These are phyloP conservation scores for Hartigia nigra DNA, from an alignment of 2,888 invertebrate species.

Conservation along the genomic window DNA sequence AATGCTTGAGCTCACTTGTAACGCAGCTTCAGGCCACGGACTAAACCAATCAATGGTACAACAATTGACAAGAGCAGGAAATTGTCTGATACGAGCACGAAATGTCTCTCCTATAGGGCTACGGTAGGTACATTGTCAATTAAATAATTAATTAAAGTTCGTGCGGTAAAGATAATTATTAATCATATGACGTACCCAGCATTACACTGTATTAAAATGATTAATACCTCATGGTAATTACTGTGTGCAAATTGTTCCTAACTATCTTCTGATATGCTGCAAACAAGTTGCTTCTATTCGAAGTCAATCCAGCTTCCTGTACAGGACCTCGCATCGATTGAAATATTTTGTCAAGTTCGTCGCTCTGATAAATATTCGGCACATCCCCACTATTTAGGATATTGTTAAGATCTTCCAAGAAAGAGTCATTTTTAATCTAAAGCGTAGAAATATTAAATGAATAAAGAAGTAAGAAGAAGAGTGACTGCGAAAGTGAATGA, in stretches of 20 bases:
- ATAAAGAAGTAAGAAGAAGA: not conserved
- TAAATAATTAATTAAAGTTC: slow-evolving; percentile 8
- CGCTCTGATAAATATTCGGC: slow-evolving; percentile 86
- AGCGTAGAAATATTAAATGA: slow-evolving; percentile 7
- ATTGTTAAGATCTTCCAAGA: slow-evolving; percentile 90
- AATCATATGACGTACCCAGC: not conserved
- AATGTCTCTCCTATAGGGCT: slow-evolving; percentile 88
- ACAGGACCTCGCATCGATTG: slow-evolving; percentile 80
- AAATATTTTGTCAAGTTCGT: slow-evolving; percentile 82
- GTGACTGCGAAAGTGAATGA: not conserved
- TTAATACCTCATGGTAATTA: slow-evolving; percentile 77
- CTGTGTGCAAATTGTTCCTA: slow-evolving; percentile 83
- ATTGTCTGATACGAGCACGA: slow-evolving; percentile 83
- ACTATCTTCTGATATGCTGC: slow-evolving; percentile 84
- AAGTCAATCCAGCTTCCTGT: slow-evolving; percentile 78
- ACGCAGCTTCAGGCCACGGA: slow-evolving; percentile 86
- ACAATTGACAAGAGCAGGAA: slow-evolving; percentile 91
- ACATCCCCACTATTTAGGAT: slow-evolving; percentile 90
- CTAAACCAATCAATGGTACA: slow-evolving; percentile 96
- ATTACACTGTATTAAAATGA: not conserved
- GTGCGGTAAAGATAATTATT: not conserved
- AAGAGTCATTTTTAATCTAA: slow-evolving; percentile 87
- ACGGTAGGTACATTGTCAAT: slow-evolving; percentile 41
- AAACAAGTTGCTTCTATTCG: slow-evolving; percentile 88
- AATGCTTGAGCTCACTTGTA: slow-evolving; percentile 72